Percentiles rank a stretch among this genome's conserved stretches.
Conservation (phyloP, 2,113 vertebrate genomes). For the Ceyx cyanopectus region DNA sequence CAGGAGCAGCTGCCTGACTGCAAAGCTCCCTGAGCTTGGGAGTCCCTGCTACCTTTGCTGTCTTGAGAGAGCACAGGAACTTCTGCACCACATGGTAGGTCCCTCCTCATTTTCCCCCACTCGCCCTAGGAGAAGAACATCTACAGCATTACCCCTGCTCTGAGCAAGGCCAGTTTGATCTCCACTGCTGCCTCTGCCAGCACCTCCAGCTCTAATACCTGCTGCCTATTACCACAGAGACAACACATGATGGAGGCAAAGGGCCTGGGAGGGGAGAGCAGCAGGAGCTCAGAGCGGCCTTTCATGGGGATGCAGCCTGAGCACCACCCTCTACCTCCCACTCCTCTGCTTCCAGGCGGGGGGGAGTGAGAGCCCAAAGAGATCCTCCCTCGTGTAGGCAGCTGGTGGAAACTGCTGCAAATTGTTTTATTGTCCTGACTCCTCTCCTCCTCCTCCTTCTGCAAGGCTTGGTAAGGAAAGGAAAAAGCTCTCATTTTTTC, state of each 20-base stretch:
- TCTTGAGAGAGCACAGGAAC: neutral
- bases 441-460: neutral
- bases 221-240: neutral
- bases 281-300: neutral
- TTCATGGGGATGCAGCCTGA: neutral
- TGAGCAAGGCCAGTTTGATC: neutral
- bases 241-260: neutral
- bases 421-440: neutral
- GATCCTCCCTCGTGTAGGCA: neutral
- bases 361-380: neutral
- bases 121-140: neutral
- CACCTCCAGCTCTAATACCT: neutral
- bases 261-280: constrained; percentile 2
- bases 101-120: neutral
- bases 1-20: neutral
- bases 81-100: neutral
- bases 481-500: neutral
- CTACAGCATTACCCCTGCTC: neutral
- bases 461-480: neutral
- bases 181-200: neutral
- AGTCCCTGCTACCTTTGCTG: neutral
- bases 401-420: neutral
- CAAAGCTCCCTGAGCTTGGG: neutral
- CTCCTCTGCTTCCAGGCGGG: neutral
- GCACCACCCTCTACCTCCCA: neutral